Base-by-base conservation (phyloP, 1,140 invertebrate species). In the Euborellia annulipes region DNA sequence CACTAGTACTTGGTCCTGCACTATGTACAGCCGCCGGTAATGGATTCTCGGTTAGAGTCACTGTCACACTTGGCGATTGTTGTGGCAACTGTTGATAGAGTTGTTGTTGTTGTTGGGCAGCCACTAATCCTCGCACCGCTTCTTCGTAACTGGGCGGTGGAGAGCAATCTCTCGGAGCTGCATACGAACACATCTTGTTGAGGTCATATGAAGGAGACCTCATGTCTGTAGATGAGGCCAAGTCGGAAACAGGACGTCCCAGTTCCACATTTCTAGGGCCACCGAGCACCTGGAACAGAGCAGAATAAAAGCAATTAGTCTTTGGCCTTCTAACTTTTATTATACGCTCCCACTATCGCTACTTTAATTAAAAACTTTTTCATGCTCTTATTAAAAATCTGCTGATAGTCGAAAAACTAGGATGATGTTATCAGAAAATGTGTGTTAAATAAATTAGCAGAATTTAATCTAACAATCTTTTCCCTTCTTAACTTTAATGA, bases 111-210 rank as follows among this genome's bases (percentile, higher is more conserved):
- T 16, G 37, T 16, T 16, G 37, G 14, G 37, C 14, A 8, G 37
- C 14, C 4, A 19, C 14, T 4, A 38, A 8, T 6, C 37, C 37
- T n/a, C 41, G 41, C 4, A 42, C 18, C 4, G 22, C 41, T 19
- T 42, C 41, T 19, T 42, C 41, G 17, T 42, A 42, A 18, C 41
- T 42, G 18, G 41, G 41, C 4, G 41, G 41, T 19, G 41, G 41
- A n/a, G 41, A 21, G 17, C 18, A 21, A 14, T 20, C 22, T 20
- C 41, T 20, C 4, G 41, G 41, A 14, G 41, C 13, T 19, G 14
- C 37, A 19, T 19, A 38, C 14, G 14, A 38, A 38, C 37, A 17
- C 37, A 19, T 19, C 8, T 38, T 19, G 37, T 38, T 16, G 8
- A 38, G 37, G 37, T 38, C 37, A 16, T 17, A 16, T 4, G 37